phyloP scores from a whole-genome alignment of 37 sponge, comb jelly and placozoan species.

The Geodia barretti region DNA sequence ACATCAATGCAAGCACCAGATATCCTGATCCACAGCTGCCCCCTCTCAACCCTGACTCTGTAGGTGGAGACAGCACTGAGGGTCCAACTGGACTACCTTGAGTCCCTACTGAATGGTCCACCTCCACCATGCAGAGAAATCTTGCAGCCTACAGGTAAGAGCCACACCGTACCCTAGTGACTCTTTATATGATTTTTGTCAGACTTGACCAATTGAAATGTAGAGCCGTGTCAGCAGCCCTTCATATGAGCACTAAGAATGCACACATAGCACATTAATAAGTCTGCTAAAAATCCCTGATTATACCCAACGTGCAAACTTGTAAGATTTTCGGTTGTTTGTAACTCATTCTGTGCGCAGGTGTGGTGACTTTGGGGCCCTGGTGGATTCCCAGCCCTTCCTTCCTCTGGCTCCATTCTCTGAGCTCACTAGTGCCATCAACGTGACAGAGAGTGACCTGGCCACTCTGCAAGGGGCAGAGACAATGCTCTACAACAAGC shows the following conservation, averaged over 20 bases:
- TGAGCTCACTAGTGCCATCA: constrained; percentile 22
- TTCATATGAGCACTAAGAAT: too few species aligned
- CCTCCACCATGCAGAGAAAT: constrained; percentile 13
- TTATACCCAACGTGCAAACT: background rate
- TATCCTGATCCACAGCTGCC: too few species aligned
- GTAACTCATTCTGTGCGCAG: background rate
- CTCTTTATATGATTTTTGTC: too few species aligned
- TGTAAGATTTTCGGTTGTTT: background rate
- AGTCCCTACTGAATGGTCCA: constrained; percentile 3
- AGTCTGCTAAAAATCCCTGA: too few species aligned
- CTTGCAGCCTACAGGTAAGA: constrained; percentile 16
- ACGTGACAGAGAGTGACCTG: constrained; percentile 22
- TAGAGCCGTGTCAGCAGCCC: too few species aligned
- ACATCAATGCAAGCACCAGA: too few species aligned
- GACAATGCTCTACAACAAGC: constrained; percentile 12
- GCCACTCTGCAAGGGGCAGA: constrained; percentile 1
- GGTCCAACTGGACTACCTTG: constrained; percentile 43
- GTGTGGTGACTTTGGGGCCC: constrained; percentile 62
- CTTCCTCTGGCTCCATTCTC: constrained; percentile 40
- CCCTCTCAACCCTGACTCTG: too few species aligned
- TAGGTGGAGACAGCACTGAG: constrained; percentile 51
- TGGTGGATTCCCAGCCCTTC: constrained; percentile 7
- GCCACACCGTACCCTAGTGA: too few species aligned
- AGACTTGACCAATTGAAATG: too few species aligned
- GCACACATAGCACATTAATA: too few species aligned